Evolutionary conservation across 2,113 vertebrate species (phyloP), one percentile per base, ranked within the genome.

Genomic region (Alectura lathami): DNA sequence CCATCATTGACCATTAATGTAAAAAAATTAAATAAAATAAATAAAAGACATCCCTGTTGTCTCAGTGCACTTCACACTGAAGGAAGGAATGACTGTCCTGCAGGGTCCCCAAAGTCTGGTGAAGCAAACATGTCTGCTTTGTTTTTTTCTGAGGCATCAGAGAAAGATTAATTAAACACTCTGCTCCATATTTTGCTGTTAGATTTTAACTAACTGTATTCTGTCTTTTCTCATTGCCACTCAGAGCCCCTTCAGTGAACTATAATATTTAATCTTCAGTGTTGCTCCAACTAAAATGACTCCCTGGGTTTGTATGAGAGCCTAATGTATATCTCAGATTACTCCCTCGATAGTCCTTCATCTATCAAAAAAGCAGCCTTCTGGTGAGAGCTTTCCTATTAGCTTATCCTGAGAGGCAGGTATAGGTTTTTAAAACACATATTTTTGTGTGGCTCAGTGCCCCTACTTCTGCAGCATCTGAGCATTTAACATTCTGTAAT

Each of bases 161-260:
- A 97, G 94, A 89, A 97, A 96, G 86, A 92, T 83, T 95, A 90
- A 96, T 95, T 94, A 66, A 96, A 95, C 87, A 91, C 69, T 94
- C 34, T 83, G 81, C 64, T 92, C 62, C n/a, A 18, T 88, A 89
- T 59, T 64, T 93, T 0, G 0, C 64, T 72, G 34, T 47, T 54
- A 87, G 8, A 32, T 90, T 82, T 88, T 85, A 94, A 83, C 86
- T 90, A 94, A 83, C 92, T 50, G 15, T 80, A 96, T 93, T 96
- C 96, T 97, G 96, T 88, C 53, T 97, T 96, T 93, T 95, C 87
- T 94, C 95, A 90, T 32, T 66, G 76, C 83, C 95, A 96, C 92
- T 86, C 69, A 78, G 77, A 95, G 73, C 24, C 53, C 80, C 69
- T 78, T 95, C 76, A 50, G 62, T 88, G 88, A 96, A 88, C 70